Base-by-base conservation (phyloP, 1,140 invertebrate genomes). In the Nephila pilipes region DNA sequence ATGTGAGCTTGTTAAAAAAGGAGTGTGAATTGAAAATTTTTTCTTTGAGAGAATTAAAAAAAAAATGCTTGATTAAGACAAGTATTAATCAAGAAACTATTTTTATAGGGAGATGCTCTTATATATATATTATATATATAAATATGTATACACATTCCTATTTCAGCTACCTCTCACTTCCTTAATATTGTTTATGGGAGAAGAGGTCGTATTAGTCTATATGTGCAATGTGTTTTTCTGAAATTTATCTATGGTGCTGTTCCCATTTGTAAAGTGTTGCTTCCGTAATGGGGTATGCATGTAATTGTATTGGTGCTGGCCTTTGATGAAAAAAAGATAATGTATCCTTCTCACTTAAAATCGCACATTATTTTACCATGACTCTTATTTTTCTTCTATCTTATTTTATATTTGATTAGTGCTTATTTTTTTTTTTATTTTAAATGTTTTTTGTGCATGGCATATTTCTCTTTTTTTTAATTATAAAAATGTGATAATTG, bases 61-160 rank as follows among this genome's bases (percentile, higher is more conserved):
- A 75, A 83, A 54, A 12, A 25, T 25, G 54, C 83, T 93, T 93
- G 91, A 87, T 93, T 92, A 92, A n/a, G 55, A 38, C 16, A 29
- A 89, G 57, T 29, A 92, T 93, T 79, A 93, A 87, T 83, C 87
- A 85, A 63, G 85, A 87, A 93, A 93, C 79, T 79, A 79, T 93
- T 93, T 93, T 93, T 57, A 79, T 79, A 65, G 91, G 25, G 69
- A 18, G 46, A 60, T 10, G 75, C 75, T 93, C 85, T 93, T 87
- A 85, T 93, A 93, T 87, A 87, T 90, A 89, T 89, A 79, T 32
- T 32, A 32, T 83, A 83, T 83, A 91, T 80, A 90, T 88, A 90
- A 80, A 83, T 92, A 92, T 85, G 60, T 93, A 93, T 87, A 93
- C 91, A 93, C 91, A 93, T 93, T 93, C 91, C 91, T 93, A 93